Evolutionary conservation across 2,113 vertebrate genomes (phyloP).

Genomic region (Heterocephalus glaber): DNA sequence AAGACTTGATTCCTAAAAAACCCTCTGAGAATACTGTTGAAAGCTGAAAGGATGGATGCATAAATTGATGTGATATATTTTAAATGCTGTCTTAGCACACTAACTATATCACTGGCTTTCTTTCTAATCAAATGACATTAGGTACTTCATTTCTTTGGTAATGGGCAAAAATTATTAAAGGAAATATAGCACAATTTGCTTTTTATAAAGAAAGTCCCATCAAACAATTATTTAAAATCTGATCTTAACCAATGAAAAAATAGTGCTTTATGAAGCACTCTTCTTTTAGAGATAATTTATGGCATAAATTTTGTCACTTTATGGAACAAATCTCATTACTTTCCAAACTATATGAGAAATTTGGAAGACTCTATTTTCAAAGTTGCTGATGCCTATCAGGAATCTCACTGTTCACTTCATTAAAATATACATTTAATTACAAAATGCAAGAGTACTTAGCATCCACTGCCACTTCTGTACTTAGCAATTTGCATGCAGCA

Average conservation of each 20-base stretch:
- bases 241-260: constrained; percentile 58
- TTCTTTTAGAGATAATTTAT: constrained; percentile 77
- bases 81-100: neutral
- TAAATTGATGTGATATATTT: neutral
- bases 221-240: constrained; percentile 67
- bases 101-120: neutral
- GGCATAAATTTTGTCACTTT: constrained; percentile 78
- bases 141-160: constrained; percentile 35
- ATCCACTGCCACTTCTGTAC: neutral
- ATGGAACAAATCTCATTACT: constrained; percentile 78
- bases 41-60: neutral
- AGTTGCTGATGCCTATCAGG: constrained; percentile 79
- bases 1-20: constrained; percentile 46
- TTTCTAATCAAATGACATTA: neutral
- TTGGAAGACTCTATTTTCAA: constrained; percentile 72
- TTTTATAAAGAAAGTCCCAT: constrained; percentile 20
- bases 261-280: constrained; percentile 38
- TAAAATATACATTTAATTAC: constrained; percentile 76
- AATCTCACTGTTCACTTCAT: constrained; percentile 73
- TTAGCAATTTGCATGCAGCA: constrained; percentile 7
- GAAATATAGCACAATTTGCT: constrained; percentile 21
- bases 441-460: constrained; percentile 58
- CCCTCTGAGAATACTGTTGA: neutral
- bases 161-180: constrained; percentile 13
- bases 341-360: constrained; percentile 69